Percentiles rank a stretch among this genome's conserved stretches.
phyloP scores from a whole-genome alignment of 2,113 vertebrate genomes.

The Polypterus senegalus region DNA sequence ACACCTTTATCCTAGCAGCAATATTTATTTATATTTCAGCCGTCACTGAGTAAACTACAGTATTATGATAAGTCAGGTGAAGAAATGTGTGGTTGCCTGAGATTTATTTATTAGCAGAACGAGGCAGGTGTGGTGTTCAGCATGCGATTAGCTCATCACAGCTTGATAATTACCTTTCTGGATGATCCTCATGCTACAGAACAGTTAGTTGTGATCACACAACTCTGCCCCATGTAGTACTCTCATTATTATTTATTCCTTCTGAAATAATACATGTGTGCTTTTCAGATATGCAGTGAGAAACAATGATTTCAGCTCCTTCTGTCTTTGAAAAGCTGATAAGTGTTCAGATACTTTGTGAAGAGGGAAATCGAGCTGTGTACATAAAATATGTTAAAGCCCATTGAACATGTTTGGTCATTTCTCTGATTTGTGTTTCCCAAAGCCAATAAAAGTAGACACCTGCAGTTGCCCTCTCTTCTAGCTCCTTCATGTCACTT shows the following conservation, averaged over 20 bases:
- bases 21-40: conserved; percentile 76
- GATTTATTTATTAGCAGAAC: conserved; percentile 49
- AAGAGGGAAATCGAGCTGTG: too few species aligned
- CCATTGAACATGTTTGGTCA: too few species aligned
- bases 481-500: too few species aligned
- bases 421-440: too few species aligned
- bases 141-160: conserved; percentile 44
- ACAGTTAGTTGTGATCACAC: conserved; percentile 16
- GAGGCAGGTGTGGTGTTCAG: conserved; percentile 42
- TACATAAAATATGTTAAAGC: too few species aligned
- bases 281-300: not conserved
- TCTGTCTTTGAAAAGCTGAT: not conserved
- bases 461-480: too few species aligned
- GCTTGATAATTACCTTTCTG: conserved; percentile 59
- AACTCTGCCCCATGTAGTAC: not conserved
- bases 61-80: conserved; percentile 59
- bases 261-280: not conserved
- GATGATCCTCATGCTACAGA: conserved; percentile 30
- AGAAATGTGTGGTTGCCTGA: conserved; percentile 43
- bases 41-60: conserved; percentile 36
- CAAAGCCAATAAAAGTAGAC: too few species aligned
- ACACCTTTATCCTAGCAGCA: conserved; percentile 86
- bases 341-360: not conserved
- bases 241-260: too few species aligned
- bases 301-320: not conserved